Evolutionary conservation across 2,113 vertebrate species (phyloP), one percentile per base, ranked within the genome.

Genomic region (Perognathus longimembris): DNA sequence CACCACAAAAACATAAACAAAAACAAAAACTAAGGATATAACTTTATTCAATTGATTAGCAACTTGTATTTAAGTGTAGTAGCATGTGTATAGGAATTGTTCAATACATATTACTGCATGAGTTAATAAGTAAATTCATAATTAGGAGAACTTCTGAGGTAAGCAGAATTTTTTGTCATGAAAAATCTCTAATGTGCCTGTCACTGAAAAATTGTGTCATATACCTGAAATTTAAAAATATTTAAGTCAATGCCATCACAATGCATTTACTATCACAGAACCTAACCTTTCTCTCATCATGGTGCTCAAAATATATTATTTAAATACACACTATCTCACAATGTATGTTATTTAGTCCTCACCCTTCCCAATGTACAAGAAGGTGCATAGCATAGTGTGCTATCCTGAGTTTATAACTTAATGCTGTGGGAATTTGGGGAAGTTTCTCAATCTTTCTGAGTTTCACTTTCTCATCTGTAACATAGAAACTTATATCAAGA

Each of bases 141-240:
- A 82, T 28, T 36, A 64, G n/a, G 38, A 4, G 81, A 32, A 21
- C 18, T 28, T 83, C 67, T 67, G 30, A 61, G 12, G 28, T 63
- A 74, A 66, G 93, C 7, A 34, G 83, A 87, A 38, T 12, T 79
- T 90, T 95, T 93, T 22, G 77, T 86, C 42, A 20, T 89, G 40
- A 76, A 14, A 69, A 81, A 73, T 81, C 14, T 95, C 6, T 59
- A 81, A 85, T 42, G 30, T 54, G 75, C 0, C 78, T 4, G 69
- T n/a, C 34, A 84, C 71, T 82, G 28, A 57, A 75, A 80, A 59
- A 66, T 11, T 10, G 4, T 34, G 54, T 78, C 66, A 30, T 50
- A 9, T 2, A 32, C 5, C 24, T 79, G 36, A 61, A 42, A 12
- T 87, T 95, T 69, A 12, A 34, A 88, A 95, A n/a, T 67, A 38